A percentile compares a stretch with the other conserved stretches of the same genome.
Conservation (phyloP, 2,113 vertebrate species). For the Clarias batrachus region DNA sequence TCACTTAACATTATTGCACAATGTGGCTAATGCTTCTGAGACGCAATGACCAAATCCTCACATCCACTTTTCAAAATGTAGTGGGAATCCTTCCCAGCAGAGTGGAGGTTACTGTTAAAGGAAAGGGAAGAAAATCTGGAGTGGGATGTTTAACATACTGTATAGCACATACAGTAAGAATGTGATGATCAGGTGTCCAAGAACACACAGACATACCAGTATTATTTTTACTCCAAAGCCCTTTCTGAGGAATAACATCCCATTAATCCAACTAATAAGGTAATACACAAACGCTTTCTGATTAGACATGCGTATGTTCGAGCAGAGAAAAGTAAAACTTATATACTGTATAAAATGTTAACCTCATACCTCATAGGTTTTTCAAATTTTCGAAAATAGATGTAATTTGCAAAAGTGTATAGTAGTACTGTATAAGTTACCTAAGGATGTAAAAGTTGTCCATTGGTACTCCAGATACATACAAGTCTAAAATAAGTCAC, state of each 20-base stretch:
- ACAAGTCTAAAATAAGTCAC: no score
- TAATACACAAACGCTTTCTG: background rate
- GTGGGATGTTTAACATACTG: background rate
- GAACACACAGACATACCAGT: background rate
- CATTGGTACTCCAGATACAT: background rate
- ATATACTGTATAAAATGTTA: background rate
- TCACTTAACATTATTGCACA: background rate
- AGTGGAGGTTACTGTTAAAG: background rate
- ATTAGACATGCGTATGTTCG: background rate
- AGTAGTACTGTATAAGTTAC: no score
- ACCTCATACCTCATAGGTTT: background rate
- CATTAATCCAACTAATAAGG: no score
- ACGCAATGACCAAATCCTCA: background rate
- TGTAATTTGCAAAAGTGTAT: no score
- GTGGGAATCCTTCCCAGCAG: background rate
- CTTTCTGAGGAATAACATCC: background rate
- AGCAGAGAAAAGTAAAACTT: background rate
- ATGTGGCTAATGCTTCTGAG: background rate
- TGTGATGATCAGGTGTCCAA: no score
- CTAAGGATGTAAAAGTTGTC: background rate
- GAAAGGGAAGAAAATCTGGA: background rate
- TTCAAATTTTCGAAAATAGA: background rate
- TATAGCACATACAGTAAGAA: background rate
- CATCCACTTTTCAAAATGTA: background rate
- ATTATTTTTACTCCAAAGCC: background rate